Evolutionary conservation across 2,113 vertebrate genomes (phyloP), one percentile per base, ranked within the genome.

Genomic region (Sminthopsis crassicaudata): DNA sequence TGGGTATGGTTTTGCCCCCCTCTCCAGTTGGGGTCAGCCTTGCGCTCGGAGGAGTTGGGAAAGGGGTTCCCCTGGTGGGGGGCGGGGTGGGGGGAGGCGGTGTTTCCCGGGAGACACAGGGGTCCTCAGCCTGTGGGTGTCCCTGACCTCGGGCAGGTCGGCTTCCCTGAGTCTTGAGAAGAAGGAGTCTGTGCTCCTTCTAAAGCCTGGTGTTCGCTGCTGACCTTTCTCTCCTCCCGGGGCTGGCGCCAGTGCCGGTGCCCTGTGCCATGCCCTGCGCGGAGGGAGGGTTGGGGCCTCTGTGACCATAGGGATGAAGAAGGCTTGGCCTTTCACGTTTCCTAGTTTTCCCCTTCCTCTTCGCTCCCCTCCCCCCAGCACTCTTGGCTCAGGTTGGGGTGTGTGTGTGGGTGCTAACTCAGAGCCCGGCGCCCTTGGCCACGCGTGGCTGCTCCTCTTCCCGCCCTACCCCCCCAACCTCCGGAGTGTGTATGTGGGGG

Each of bases 341-440:
- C 24, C 89, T 90, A 76, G 36, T 76, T n/a, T n/a, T n/a, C 10
- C 36, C 12, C 60, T 76, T n/a, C 19, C 16, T 54, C 60, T n/a
- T n/a, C 14, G 3, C 1, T 91, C 94, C 8, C 93, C 92, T 94
- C 19, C 84, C 94, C 93, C 60, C 16, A 16, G 12, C 67, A 36
- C 54, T 96, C 88, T 30, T 54, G 90, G 90, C 94, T 55, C 19
- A 93, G 30, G 88, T 96, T 97, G 94, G 42, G 90, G 60, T 96
- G 96, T 94, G 95, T 76, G 60, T 92, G 53, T 92, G 50, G 50
- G n/a, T 91, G 92, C 93, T 91, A 91, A 96, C 95, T 88, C 92
- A 27, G 92, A 94, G 67, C 36, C 67, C 36, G 67, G 89, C 36
- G 89, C 91, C 89, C 92, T 67, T 46, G 36, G 90, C 92, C 95